phyloP scores from a whole-genome alignment of 2,113 vertebrate species.

The Mobula birostris region DNA sequence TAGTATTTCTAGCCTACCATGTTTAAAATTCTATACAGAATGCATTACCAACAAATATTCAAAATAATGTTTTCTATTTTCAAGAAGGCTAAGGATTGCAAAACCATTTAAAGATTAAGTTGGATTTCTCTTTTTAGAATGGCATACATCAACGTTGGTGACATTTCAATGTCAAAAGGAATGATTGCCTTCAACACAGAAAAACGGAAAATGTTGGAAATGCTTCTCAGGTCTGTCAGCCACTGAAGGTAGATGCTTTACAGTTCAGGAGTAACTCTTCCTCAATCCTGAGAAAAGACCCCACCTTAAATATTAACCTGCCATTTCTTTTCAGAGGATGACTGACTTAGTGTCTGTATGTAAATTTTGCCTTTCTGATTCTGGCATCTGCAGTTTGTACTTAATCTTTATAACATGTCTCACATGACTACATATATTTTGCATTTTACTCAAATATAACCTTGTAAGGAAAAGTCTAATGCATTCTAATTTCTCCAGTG shows the following conservation, averaged over 20 bases:
- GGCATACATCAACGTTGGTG: slow-evolving; percentile 10
- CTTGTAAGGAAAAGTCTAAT: background rate
- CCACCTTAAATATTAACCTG: background rate
- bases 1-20: no score
- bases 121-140: background rate
- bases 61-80: background rate
- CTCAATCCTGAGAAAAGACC: background rate
- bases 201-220: background rate
- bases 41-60: background rate
- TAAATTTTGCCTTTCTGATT: background rate
- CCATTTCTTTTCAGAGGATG: background rate
- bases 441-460: background rate
- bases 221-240: background rate
- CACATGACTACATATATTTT: background rate
- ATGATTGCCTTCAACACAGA: background rate
- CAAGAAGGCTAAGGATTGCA: background rate
- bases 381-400: background rate
- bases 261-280: background rate
- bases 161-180: background rate
- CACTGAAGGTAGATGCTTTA: slow-evolving; percentile 3
- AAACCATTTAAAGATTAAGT: slow-evolving; percentile 16
- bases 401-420: background rate
- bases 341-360: background rate
- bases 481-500: background rate
- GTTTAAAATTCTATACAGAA: background rate